These are phyloP conservation scores for Drosophila bocqueti DNA, from an alignment of 1,140 invertebrate species.

Conservation along the genomic window DNA sequence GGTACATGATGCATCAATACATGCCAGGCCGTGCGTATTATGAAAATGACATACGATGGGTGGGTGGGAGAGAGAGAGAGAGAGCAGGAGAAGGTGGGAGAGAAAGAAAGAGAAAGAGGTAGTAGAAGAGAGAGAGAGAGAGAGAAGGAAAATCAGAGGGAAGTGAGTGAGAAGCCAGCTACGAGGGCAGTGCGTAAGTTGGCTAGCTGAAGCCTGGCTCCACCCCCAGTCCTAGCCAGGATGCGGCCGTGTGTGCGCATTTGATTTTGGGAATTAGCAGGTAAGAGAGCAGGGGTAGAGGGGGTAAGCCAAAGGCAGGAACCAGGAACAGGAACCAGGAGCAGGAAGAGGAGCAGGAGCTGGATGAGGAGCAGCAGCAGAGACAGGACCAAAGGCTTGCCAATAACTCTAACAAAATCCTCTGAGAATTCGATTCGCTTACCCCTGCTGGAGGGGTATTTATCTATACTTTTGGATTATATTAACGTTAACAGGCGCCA, in stretches of 20 bases:
- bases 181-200: slow-evolving; percentile 46
- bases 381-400: background rate
- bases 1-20: slow-evolving; percentile 43
- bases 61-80: background rate
- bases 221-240: slow-evolving; percentile 2
- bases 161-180: background rate
- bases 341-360: background rate
- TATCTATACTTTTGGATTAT: slow-evolving; percentile 61
- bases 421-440: background rate
- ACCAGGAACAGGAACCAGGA: background rate
- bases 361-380: background rate
- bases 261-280: slow-evolving; percentile 60
- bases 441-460: slow-evolving; percentile 14
- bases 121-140: background rate
- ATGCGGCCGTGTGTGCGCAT: slow-evolving; percentile 47
- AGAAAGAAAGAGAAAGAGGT: background rate
- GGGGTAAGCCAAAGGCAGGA: background rate
- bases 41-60: slow-evolving; percentile 49
- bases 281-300: background rate
- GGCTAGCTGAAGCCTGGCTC: slow-evolving; percentile 19
- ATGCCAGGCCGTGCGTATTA: slow-evolving; percentile 34
- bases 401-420: background rate
- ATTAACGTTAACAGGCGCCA: slow-evolving; percentile 43
- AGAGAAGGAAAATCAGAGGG: background rate
- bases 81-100: background rate